Base-by-base conservation (phyloP, 2,113 vertebrate genomes). In the Cyanoramphus novaezelandiae region DNA sequence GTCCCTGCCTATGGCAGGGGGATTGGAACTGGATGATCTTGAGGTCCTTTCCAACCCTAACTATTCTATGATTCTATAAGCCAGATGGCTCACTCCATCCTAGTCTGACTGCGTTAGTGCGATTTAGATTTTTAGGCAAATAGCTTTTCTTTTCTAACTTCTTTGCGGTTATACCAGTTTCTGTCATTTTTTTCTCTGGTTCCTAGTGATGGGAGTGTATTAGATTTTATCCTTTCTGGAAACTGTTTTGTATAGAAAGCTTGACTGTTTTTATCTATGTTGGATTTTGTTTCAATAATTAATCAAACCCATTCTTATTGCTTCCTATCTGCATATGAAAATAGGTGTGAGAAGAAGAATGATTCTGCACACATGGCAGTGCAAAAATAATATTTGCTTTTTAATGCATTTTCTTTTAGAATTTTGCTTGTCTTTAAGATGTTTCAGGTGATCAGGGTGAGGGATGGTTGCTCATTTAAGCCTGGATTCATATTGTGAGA, bases 81-180 rank as follows among this genome's bases (percentile, higher is more conserved):
- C 92, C 95, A 97, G 94, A 97, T 95, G 96, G 96, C 95, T 90
- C 91, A 95, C 71, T 94, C 82, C 93, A 75, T 85, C 84, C 81
- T 79, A 82, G 77, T 94, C 86, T 77, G 46, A 80, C 85, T 77
- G 75, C 78, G 91, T 94, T 88, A 94, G 70, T 64, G 23, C 91
- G 93, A 94, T 96, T 96, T 95, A 97, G 89, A 89, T 79, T 93
- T 97, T 93, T 81, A 94, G 94, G 91, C 74, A 96, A 97, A 98
- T 86, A 87, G 83, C 49, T 77, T 88, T 90, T 9, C 2, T 88
- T 90, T 62, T 13, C 8, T 12, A 53, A 49, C 37, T 67, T 82
- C 63, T 81, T 75, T n/a, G 44, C 52, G 23, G 23, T 47, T 78
- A 10, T 80, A 62, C 77, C 2, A 41, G 50, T 52, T 44, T 82